Percentiles rank a stretch among this genome's conserved stretches.
phyloP scores from a whole-genome alignment of 2,113 vertebrate genomes.

The Gopherus evgoodei region DNA sequence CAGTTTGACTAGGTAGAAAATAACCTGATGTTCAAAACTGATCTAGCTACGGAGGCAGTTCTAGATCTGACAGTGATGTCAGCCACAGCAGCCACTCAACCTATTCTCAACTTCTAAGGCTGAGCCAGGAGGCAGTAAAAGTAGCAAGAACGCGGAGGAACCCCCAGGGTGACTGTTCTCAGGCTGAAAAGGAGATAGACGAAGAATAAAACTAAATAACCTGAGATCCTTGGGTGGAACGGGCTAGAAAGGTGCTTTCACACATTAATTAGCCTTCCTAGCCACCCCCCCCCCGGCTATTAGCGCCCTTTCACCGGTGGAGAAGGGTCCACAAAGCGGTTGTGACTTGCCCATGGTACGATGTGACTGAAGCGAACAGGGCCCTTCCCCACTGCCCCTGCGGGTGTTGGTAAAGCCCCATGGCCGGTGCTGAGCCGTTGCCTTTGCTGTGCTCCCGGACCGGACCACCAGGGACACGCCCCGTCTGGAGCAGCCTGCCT shows the following conservation, averaged over 20 bases:
- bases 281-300: too few relatives aligned
- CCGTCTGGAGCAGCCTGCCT: too few relatives aligned
- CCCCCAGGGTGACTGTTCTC: background rate
- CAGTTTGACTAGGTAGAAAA: background rate
- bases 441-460: too few relatives aligned
- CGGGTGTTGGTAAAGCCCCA: too few relatives aligned
- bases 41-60: accelerated
- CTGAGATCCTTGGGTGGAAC: background rate
- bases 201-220: too few relatives aligned
- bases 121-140: background rate
- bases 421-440: too few relatives aligned
- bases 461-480: too few relatives aligned
- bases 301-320: too few relatives aligned
- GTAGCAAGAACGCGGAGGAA: background rate
- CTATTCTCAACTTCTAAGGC: accelerated
- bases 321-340: too few relatives aligned
- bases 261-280: background rate
- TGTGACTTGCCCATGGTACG: too few relatives aligned
- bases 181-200: background rate
- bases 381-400: background rate
- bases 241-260: background rate
- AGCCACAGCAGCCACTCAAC: accelerated
- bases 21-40: accelerated
- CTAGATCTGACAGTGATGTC: accelerated
- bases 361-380: too few relatives aligned